Base-by-base conservation (phyloP, 2,797 vertebrate species). In the Gobionotothen gibberifrons region DNA sequence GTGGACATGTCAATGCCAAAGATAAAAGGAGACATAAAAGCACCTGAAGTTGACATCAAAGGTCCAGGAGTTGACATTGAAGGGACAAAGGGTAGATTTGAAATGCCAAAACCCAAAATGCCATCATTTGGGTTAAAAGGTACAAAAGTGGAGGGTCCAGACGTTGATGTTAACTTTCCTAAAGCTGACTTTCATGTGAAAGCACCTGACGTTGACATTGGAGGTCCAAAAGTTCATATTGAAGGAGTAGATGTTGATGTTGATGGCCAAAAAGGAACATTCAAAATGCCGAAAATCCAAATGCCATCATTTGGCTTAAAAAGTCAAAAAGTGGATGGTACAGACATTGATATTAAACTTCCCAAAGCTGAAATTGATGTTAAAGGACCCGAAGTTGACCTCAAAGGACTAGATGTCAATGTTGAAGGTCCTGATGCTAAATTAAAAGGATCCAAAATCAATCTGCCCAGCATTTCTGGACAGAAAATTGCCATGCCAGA, bases 171-270 rank as follows among this genome's bases (percentile, higher is more conserved):
- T 1, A 76, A 11, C 5, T 12, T 61, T 0, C 65, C 74, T 0
- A 49, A 77, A 93, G 26, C 51, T 9, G 22, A 68, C 1, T 21
- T 78, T 49, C 55, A 78, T 5, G 22, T 22, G 3, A 22, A 83
- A 22, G 22, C 3, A 22, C 22, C 22, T 3, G 22, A 22, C 22
- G 22, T 22, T 22, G 22, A 60, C 5, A 22, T 22, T 22, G 22
- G 22, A 22, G 22, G 22, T 22, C 22, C 22, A 22, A 22, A 22
- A 22, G 22, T 22, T 22, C 22, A 22, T 22, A 22, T 22, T 22
- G 22, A 22, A 22, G 22, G 22, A 22, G 22, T 22, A 22, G 22
- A 22, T 22, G 22, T 22, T 22, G 22, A 22, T 22, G 22, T 22
- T 22, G 22, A 22, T 22, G 22, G 22, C 22, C 22, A 22, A 22